Evolutionary conservation across 2,888 invertebrate species (phyloP).

Genomic region (Crematogaster levior): DNA sequence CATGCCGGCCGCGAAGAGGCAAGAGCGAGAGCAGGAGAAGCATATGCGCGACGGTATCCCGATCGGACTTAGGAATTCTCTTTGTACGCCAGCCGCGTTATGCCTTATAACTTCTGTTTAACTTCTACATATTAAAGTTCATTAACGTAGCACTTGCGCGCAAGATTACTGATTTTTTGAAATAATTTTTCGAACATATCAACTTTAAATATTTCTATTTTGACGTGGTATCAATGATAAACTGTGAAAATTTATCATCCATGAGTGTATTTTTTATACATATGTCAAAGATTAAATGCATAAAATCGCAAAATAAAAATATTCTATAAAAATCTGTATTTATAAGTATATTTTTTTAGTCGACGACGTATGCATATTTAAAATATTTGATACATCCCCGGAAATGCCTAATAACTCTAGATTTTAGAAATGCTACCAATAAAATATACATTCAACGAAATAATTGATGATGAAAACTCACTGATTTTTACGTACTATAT

Average conservation of each 20-base stretch:
- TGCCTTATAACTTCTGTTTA: conserved; percentile 20
- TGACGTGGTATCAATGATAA: too few species aligned
- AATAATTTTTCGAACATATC: too few species aligned
- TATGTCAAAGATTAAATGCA: neutral
- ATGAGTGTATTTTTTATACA: neutral
- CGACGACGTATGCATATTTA: neutral
- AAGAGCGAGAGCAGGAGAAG: neutral
- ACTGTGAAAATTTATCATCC: neutral
- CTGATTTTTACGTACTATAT: neutral
- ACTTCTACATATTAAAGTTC: neutral
- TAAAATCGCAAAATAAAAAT: neutral
- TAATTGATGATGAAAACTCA: neutral
- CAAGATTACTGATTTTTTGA: neutral
- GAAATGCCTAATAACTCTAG: neutral
- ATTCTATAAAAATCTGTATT: neutral
- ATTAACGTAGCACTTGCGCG: neutral
- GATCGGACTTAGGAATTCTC: conserved; percentile 49
- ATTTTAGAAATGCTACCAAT: neutral
- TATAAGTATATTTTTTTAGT: neutral
- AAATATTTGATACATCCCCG: neutral
- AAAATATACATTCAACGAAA: neutral
- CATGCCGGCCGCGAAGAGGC: conserved; percentile 66
- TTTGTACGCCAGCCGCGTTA: conserved; percentile 31
- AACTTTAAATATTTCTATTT: too few species aligned
- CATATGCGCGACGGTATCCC: conserved; percentile 36